Evolutionary conservation across 2,888 invertebrate genomes (phyloP).

Genomic region (Hyalella azteca): DNA sequence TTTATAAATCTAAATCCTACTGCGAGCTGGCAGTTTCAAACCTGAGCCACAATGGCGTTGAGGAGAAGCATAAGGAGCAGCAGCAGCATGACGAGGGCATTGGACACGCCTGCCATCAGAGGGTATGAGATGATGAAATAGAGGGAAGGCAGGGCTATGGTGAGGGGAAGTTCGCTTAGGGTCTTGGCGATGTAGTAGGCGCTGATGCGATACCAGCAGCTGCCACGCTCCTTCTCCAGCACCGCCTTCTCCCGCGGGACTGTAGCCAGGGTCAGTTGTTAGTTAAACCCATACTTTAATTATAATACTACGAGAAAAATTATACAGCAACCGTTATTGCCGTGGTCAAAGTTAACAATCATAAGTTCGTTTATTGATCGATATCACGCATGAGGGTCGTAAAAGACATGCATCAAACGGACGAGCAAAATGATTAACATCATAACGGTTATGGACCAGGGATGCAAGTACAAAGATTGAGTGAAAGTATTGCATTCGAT

Average conservation of each 20-base stretch:
- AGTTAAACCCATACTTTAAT: too few species aligned
- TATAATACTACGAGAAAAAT: not conserved
- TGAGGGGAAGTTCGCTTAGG: constrained; percentile 78
- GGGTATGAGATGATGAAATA: constrained; percentile 80
- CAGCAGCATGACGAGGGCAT: constrained; percentile 72
- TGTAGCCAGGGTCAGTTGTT: constrained; percentile 62
- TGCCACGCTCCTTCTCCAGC: constrained; percentile 78
- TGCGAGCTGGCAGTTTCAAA: constrained; percentile 60
- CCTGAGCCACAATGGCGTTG: constrained; percentile 77
- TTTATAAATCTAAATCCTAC: not conserved
- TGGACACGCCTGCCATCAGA: constrained; percentile 71
- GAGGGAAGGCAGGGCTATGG: constrained; percentile 75
- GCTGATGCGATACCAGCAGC: constrained; percentile 78
- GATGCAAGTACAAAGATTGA: too few species aligned
- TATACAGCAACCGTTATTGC: not conserved
- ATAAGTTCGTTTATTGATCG: not conserved
- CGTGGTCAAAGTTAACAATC: not conserved
- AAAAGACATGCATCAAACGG: not conserved
- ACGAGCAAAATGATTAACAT: not conserved
- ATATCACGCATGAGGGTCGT: not conserved
- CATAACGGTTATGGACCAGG: too few species aligned
- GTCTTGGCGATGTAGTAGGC: constrained; percentile 83
- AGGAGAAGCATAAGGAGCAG: constrained; percentile 73
- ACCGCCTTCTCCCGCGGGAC: constrained; percentile 81
- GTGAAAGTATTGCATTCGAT: too few species aligned